Evolutionary conservation across 2,113 vertebrate genomes (phyloP), one percentile per base, ranked within the genome.

Genomic region (Etheostoma spectabile): DNA sequence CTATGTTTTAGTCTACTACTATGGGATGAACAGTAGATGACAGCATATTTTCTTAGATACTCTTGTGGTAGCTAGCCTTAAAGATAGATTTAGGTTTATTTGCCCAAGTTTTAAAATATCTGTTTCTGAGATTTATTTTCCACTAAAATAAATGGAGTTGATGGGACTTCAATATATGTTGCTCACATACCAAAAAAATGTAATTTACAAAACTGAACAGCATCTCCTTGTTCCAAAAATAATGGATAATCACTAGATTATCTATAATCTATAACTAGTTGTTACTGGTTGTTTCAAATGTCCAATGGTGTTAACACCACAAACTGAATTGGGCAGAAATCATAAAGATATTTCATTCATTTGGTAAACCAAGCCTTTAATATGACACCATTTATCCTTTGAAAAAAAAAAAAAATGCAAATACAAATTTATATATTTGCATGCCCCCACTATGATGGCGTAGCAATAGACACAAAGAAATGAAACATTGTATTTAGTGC

Each of bases 391-490:
- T 27, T 52, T 5, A n/a, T 55, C 15, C 24, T 64, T 45, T 0
- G 19, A 6, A 13, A 59, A 42, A 53, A 81, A 55, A 15, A 51
- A 66, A 22, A 42, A 30, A 33, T 56, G 27, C 3, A 62, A 45
- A 64, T 55, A 66, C 6, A 33, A 24, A 30, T 49, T 64, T 4
- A 13, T 27, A 3, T 30, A 51, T 19, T 42, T 42, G 3, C 19
- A 65, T 15, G 49, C 10, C 16, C 1, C 45, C 5, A 53, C 13
- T 48, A 11, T 53, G 16, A 61, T 53, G 35, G 8, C 14, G 45
- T 45, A 45, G 38, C 52, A 42, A 66, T 16, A 62, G 24, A 62
- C 51, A 38, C 60, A 65, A 62, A 59, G 30, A 70, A 35, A 79
- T 48, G 18, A 82, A 65, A 59, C 16, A 53, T 1, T 38, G 30